Conservation (phyloP, 2,797 vertebrate genomes). For the Malurus splendens region DNA sequence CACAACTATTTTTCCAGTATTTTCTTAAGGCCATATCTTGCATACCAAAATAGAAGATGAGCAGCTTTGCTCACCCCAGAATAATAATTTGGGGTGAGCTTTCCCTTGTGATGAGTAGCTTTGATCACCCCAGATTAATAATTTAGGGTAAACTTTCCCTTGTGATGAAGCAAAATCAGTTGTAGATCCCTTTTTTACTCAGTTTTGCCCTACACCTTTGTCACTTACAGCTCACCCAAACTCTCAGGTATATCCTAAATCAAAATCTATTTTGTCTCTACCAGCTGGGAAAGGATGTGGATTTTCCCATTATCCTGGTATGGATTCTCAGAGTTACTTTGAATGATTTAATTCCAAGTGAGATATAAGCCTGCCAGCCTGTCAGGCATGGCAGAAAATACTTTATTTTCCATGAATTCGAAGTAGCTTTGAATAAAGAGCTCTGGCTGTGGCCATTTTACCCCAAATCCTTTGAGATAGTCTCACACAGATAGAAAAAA, state of each 20-base stretch:
- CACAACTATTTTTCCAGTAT: background rate
- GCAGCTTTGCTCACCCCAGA: background rate
- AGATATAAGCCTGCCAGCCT: background rate
- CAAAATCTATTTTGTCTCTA: background rate
- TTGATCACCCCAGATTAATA: background rate
- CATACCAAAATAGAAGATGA: background rate
- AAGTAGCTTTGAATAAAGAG: background rate
- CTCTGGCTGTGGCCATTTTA: background rate
- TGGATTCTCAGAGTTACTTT: background rate
- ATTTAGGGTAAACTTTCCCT: background rate
- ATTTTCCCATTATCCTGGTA: background rate
- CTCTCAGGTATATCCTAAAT: background rate
- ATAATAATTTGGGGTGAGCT: background rate
- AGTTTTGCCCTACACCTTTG: background rate
- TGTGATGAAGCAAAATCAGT: background rate
- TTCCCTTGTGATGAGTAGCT: background rate
- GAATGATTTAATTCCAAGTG: background rate
- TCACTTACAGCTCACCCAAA: background rate
- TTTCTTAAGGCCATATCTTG: background rate
- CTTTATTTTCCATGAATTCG: background rate
- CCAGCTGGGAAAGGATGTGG: background rate
- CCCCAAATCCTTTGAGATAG: background rate
- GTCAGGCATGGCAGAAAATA: background rate
- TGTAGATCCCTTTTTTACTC: background rate
- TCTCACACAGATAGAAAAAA: background rate